These are phyloP conservation scores for Cacatua alba DNA, from an alignment of 2,113 vertebrate species.

Conservation along the genomic window DNA sequence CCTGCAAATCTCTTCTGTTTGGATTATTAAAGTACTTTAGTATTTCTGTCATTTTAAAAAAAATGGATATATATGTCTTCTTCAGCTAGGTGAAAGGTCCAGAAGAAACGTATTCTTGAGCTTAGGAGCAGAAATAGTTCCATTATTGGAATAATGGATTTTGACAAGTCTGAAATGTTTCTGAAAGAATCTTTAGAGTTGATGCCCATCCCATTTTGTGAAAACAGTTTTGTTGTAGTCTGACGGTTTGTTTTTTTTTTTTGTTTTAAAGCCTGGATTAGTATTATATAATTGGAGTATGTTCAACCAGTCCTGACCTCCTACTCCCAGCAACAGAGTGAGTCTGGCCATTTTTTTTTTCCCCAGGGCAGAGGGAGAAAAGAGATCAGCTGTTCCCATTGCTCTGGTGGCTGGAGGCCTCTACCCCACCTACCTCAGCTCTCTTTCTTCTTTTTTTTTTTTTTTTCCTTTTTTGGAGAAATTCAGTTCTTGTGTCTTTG, in stretches of 20 bases:
- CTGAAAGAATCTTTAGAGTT: not conserved
- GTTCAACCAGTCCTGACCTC: not conserved
- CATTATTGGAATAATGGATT: not conserved
- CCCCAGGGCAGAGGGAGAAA: not conserved
- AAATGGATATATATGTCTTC: not conserved
- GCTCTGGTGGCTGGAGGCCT: not conserved
- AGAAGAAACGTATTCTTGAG: not conserved
- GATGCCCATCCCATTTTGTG: not conserved
- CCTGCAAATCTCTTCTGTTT: not conserved
- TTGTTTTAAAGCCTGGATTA: not conserved
- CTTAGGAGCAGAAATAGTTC: not conserved
- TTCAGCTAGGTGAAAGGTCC: not conserved
- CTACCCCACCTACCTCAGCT: not conserved
- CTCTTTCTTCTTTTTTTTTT: not conserved
- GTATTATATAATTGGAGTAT: not conserved
- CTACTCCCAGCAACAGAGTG: not conserved
- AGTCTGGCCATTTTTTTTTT: not conserved
- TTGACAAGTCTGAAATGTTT: not conserved
- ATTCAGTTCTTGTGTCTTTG: not conserved
- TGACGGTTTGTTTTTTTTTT: rapidly evolving
- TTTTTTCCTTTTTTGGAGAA: not conserved
- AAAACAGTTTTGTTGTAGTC: not conserved
- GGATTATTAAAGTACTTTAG: not conserved
- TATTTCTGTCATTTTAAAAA: not conserved
- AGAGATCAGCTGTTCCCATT: not conserved